Evolutionary conservation across 2,113 vertebrate genomes (phyloP).

Genomic region (Meriones unguiculatus): DNA sequence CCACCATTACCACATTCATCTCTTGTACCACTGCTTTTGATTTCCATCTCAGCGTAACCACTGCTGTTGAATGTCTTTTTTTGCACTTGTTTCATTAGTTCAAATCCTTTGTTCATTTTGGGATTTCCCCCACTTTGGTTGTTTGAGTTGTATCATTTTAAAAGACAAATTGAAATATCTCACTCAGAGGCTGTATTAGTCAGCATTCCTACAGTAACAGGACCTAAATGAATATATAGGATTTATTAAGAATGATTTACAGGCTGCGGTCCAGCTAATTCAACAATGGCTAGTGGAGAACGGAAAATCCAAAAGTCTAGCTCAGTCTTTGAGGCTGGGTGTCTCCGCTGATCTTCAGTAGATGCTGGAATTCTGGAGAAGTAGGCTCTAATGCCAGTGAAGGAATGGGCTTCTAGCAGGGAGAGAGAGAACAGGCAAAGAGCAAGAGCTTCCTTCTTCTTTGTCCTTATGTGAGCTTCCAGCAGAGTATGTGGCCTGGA

Average conservation of each 20-base stretch:
- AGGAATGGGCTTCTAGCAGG: background rate
- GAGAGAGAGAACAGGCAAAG: background rate
- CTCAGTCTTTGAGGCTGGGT: background rate
- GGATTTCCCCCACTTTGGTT: background rate
- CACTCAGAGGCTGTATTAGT: background rate
- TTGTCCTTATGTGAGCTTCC: background rate
- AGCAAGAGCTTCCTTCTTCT: background rate
- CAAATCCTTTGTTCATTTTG: background rate
- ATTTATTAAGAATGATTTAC: background rate
- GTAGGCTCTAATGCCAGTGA: background rate
- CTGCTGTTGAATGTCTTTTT: background rate
- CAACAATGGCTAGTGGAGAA: background rate
- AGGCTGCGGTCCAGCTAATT: background rate
- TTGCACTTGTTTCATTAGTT: background rate
- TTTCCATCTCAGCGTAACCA: background rate
- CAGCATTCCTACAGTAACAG: background rate
- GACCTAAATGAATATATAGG: background rate
- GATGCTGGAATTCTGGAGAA: background rate
- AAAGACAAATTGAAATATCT: background rate
- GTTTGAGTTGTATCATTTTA: background rate
- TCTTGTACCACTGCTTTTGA: background rate
- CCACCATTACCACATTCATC: background rate
- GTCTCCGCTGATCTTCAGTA: background rate
- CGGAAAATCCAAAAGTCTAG: background rate
- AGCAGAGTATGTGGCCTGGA: background rate